A percentile compares a stretch with the other conserved stretches of the same genome.
phyloP scores from a whole-genome alignment of 37 sponge, comb jelly and placozoan species.

The Halichondria panicea region DNA sequence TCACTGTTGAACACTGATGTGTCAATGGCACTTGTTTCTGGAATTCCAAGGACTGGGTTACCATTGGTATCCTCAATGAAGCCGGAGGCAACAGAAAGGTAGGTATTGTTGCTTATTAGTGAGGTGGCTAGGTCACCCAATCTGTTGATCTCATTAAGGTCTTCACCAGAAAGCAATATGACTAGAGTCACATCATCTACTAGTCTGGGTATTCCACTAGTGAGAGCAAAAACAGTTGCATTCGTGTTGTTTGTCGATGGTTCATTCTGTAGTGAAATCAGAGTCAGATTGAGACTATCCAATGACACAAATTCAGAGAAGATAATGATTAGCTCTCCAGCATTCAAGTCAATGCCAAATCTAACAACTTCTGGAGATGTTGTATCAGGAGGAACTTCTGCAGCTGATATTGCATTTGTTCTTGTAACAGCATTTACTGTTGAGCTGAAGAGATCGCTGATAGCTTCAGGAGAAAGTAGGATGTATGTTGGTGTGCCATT shows the following conservation, averaged over 20 bases:
- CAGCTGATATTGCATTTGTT: slow-evolving; percentile 22
- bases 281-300: slow-evolving; percentile 57
- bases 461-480: slow-evolving; percentile 26
- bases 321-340: slow-evolving; percentile 58
- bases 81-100: slow-evolving; percentile 49
- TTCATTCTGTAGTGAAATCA: slow-evolving; percentile 73
- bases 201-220: slow-evolving; percentile 56
- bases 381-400: slow-evolving; percentile 42
- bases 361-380: slow-evolving; percentile 67
- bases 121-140: slow-evolving; percentile 61
- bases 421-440: slow-evolving; percentile 34
- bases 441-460: slow-evolving; percentile 28
- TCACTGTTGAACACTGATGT: slow-evolving; percentile 63
- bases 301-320: slow-evolving; percentile 79
- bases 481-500: slow-evolving; percentile 56
- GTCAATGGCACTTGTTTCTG: slow-evolving; percentile 28
- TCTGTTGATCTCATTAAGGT: slow-evolving; percentile 78
- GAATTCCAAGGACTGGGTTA: slow-evolving; percentile 48
- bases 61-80: slow-evolving; percentile 66
- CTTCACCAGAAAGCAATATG: slow-evolving; percentile 46
- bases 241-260: slow-evolving; percentile 7
- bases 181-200: slow-evolving; percentile 25
- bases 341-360: slow-evolving; percentile 83
- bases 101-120: slow-evolving; percentile 40
- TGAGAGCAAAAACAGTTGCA: slow-evolving; percentile 56